A percentile compares a stretch with the other conserved stretches of the same genome.
These are phyloP conservation scores for Amazonetta brasiliensis DNA, from an alignment of 2,797 vertebrate genomes.

Conservation along the genomic window DNA sequence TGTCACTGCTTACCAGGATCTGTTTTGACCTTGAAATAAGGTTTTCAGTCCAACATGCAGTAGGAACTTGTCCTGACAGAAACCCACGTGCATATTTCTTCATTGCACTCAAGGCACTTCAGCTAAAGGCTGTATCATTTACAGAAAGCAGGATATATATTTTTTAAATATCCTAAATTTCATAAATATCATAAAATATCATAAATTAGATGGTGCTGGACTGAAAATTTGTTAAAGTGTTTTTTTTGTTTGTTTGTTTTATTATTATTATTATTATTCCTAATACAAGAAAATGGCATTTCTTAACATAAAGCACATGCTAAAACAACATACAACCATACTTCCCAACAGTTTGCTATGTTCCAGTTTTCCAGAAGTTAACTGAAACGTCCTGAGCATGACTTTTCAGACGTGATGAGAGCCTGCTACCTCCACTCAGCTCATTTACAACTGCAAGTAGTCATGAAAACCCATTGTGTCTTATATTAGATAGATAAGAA, in stretches of 20 bases:
- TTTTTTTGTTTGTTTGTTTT: accelerated
- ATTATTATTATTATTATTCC: background rate
- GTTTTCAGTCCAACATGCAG: background rate
- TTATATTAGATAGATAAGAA: background rate
- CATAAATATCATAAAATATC: too few relatives aligned
- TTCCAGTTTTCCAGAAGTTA: background rate
- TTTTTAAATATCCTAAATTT: too few relatives aligned
- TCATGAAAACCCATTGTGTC: background rate
- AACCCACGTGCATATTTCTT: background rate
- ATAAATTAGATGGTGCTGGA: background rate
- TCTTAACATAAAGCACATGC: background rate
- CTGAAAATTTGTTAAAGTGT: background rate
- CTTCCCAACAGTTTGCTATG: background rate
- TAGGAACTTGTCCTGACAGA: background rate
- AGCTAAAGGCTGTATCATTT: background rate
- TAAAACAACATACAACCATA: background rate
- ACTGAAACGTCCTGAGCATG: background rate
- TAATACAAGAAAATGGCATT: background rate
- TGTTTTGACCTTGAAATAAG: background rate
- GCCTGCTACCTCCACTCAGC: background rate
- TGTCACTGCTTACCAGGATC: background rate
- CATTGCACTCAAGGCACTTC: background rate
- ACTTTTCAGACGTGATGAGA: background rate
- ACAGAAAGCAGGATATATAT: background rate
- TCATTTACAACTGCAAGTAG: background rate